Evolutionary conservation across 2,888 invertebrate species (phyloP).

Genomic region (Thalpophila matura): DNA sequence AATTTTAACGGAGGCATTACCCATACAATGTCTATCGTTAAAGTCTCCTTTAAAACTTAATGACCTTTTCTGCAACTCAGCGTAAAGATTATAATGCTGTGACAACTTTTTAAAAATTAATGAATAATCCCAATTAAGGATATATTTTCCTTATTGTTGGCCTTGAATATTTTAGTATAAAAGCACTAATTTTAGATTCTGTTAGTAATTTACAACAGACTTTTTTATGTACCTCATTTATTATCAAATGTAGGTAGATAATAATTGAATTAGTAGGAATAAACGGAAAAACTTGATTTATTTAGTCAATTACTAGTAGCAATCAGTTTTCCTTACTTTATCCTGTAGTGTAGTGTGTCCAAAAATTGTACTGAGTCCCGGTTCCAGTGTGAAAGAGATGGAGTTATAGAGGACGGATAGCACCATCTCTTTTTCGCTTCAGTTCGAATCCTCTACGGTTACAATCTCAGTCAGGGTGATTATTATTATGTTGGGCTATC

Average conservation of each 20-base stretch:
- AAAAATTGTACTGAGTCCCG: neutral
- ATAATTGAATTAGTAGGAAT: constrained; percentile 10
- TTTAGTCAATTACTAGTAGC: constrained; percentile 2
- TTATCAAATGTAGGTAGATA: neutral
- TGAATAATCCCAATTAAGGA: neutral
- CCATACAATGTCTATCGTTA: too few species aligned
- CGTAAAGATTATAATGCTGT: too few species aligned
- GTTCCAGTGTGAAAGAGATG: too few species aligned
- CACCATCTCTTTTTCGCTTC: too few species aligned
- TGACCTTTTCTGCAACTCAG: too few species aligned
- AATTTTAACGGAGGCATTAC: too few species aligned
- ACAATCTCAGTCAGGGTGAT: too few species aligned
- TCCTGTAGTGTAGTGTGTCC: constrained; percentile 25
- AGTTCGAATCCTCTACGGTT: too few species aligned
- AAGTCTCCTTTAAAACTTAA: too few species aligned
- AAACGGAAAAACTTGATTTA: constrained; percentile 1
- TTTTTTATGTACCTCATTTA: neutral
- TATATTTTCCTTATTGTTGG: neutral
- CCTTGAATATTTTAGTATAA: constrained; percentile 1
- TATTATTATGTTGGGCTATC: too few species aligned
- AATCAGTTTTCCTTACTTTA: constrained; percentile 29
- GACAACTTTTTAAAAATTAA: too few species aligned
- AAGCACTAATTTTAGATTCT: neutral
- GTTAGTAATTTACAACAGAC: neutral
- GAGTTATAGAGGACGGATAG: too few species aligned